These are phyloP conservation scores for Homarus americanus DNA, from an alignment of 1,140 invertebrate species.

Conservation along the genomic window DNA sequence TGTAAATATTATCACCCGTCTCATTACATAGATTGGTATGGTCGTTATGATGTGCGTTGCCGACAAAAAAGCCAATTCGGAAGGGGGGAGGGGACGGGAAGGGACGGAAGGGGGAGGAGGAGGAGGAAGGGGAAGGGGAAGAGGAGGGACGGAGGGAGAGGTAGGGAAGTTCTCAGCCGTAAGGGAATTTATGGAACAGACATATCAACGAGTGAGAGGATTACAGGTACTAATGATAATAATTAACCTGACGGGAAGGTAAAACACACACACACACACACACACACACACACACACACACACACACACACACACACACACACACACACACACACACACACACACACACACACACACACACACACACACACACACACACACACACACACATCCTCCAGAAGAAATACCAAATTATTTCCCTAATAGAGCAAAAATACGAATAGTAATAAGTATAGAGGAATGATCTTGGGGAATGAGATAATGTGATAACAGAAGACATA, in stretches of 20 bases:
- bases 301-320: not conserved
- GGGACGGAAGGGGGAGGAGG: not conserved
- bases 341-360: conserved; percentile 3
- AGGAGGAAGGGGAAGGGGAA: not conserved
- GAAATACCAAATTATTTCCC: too few relatives aligned
- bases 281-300: not conserved
- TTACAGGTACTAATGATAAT: too few relatives aligned
- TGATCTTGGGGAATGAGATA: too few relatives aligned
- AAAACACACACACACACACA: too few relatives aligned
- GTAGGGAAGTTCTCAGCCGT: too few relatives aligned
- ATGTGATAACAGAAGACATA: too few relatives aligned
- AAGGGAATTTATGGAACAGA: too few relatives aligned
- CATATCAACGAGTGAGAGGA: too few relatives aligned
- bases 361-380: conserved; percentile 16
- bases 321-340: not conserved
- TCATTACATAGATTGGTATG: conserved; percentile 12
- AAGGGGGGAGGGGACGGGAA: not conserved
- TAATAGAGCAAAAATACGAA: too few relatives aligned
- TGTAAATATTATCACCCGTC: not conserved
- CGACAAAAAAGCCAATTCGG: not conserved
- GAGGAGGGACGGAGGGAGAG: not conserved
- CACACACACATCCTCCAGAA: too few relatives aligned
- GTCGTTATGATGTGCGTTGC: not conserved
- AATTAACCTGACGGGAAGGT: too few relatives aligned
- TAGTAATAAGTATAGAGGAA: too few relatives aligned